Base-by-base conservation (phyloP, 2,113 vertebrate species). In the Atrichornis clamosus region DNA sequence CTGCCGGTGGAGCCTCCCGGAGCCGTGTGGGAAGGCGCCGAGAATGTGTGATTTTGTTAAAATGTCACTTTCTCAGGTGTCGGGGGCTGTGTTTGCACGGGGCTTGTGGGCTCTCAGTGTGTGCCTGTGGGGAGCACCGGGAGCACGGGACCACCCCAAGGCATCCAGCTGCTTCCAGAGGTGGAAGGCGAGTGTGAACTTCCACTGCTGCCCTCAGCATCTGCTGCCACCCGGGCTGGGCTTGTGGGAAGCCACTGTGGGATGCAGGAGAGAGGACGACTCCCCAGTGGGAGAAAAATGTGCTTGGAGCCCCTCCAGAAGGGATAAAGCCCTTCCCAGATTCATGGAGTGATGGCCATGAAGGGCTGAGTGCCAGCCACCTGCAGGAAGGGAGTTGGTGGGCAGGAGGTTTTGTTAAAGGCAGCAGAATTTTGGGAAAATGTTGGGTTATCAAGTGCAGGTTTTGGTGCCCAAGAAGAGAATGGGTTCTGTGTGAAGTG, bases 41-140 rank as follows among this genome's bases (percentile, higher is more conserved):
- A 55, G 59, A 84, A 58, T 3, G 60, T 33, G 84, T 81, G 93
- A 41, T 85, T 95, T 50, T 2, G 13, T 49, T 81, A 86, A 35
- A 77, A 13, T 89, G 93, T 88, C 97, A 75, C 97, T 90, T 97
- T 97, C 97, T 97, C 96, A 81, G 63, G 95, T 97, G 90, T 97
- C 97, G 72, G 27, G 73, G 6, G 46, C 91, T 77, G 64, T 70
- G 23, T 84, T 94, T 91, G 93, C 81, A 70, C 2, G 13, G 72
- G 78, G 64, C 56, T 85, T 67, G 89, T 1, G 89, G 94, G 87
- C 84, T 95, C 56, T 85, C 55, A 6, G 37, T 35, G 58, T 72
- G 83, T 1, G 22, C 39, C 85, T 67, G 72, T 7, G 27, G 86
- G 46, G 86, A 85, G 91, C 85, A 62, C 46, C 21, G 0, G 42